phyloP scores from a whole-genome alignment of 2,797 vertebrate genomes.

The Aotus griseimembra region DNA sequence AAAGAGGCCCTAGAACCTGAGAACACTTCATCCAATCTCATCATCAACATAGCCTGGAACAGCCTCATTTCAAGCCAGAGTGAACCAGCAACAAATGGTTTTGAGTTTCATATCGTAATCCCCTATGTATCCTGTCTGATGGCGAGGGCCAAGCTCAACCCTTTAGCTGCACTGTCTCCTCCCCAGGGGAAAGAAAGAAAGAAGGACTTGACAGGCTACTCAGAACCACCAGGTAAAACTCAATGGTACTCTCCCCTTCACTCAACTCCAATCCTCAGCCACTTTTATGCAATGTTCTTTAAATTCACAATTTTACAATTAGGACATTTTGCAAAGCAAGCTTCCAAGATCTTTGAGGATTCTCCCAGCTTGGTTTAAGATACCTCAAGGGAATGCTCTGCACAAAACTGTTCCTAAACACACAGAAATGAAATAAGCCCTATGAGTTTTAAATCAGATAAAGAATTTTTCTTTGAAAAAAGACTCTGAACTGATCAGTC shows the following conservation, averaged over 20 bases:
- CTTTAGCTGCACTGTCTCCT: background rate
- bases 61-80: background rate
- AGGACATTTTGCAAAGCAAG: constrained; percentile 23
- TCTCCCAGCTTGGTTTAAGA: background rate
- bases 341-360: background rate
- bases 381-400: background rate
- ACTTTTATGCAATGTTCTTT: background rate
- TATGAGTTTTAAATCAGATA: constrained; percentile 12
- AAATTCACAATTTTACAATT: constrained; percentile 10
- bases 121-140: background rate
- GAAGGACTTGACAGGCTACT: background rate
- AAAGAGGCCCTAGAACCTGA: background rate
- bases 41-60: background rate
- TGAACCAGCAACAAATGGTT: background rate
- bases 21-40: background rate
- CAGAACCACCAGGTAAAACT: background rate
- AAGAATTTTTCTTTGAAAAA: constrained; percentile 38
- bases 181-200: background rate
- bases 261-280: background rate
- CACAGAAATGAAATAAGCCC: background rate
- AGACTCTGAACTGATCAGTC: background rate
- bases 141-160: background rate
- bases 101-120: background rate
- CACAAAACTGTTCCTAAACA: background rate
- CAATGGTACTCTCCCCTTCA: background rate